A percentile compares a stretch with the other conserved stretches of the same genome.
phyloP scores from a whole-genome alignment of 2,113 vertebrate species.

The Desmodus rotundus region DNA sequence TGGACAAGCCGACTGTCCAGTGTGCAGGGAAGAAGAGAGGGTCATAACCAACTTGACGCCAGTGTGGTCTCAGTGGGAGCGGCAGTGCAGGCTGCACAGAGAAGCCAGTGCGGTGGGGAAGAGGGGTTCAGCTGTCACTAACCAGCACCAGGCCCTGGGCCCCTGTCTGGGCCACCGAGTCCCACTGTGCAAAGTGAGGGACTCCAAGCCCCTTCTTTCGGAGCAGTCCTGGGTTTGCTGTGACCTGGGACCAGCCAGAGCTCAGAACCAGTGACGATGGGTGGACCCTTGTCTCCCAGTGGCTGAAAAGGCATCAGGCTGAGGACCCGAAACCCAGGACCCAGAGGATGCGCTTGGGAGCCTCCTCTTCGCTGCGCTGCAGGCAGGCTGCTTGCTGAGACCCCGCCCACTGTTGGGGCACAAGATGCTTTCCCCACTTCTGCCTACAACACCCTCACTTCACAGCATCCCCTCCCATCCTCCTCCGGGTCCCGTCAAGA shows the following conservation, averaged over 20 bases:
- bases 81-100: accelerated
- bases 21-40: background rate
- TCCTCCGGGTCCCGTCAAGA: background rate
- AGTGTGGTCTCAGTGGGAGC: background rate
- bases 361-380: background rate
- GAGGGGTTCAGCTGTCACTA: accelerated
- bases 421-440: accelerated
- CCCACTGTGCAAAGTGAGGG: background rate
- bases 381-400: accelerated
- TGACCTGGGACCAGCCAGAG: background rate
- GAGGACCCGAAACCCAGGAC: background rate
- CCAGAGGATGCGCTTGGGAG: too few relatives aligned
- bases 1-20: background rate
- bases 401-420: accelerated
- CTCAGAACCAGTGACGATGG: accelerated
- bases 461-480: background rate
- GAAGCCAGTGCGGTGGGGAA: too few relatives aligned
- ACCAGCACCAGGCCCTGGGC: background rate
- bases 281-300: accelerated
- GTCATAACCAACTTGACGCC: accelerated
- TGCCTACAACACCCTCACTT: background rate
- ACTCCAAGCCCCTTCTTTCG: background rate
- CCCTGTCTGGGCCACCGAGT: accelerated
- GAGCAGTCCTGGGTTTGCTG: background rate
- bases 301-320: background rate